Conservation (phyloP, 1,140 invertebrate genomes). For the Drosophila insularis region DNA sequence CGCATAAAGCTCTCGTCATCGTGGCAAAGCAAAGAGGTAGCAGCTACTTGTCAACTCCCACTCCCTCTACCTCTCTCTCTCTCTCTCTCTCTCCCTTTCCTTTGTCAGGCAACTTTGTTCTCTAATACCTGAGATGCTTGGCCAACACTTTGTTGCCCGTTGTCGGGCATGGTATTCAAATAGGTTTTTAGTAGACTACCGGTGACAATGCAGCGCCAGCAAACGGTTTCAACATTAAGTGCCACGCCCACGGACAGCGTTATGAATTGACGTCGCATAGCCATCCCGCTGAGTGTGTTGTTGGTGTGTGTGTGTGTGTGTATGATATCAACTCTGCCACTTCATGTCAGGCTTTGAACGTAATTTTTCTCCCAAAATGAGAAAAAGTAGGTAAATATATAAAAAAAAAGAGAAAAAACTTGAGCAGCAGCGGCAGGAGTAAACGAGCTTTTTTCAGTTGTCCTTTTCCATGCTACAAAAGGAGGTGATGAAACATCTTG, state of each 20-base stretch:
- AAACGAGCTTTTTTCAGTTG: slow-evolving; percentile 71
- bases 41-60: slow-evolving; percentile 43
- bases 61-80: not conserved
- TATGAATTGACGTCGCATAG: slow-evolving; percentile 43
- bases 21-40: slow-evolving; percentile 57
- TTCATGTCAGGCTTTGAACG: slow-evolving; percentile 71
- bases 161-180: slow-evolving; percentile 55
- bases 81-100: not conserved
- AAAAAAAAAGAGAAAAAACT: slow-evolving; percentile 22
- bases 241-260: slow-evolving; percentile 10
- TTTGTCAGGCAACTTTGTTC: slow-evolving; percentile 67
- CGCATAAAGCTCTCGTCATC: slow-evolving; percentile 61
- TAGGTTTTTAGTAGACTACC: slow-evolving; percentile 71
- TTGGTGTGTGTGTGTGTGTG: slow-evolving; percentile 34
- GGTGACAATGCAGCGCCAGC: slow-evolving; percentile 29
- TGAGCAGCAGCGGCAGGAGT: slow-evolving; percentile 34
- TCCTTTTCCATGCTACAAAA: slow-evolving; percentile 21
- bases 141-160: slow-evolving; percentile 42
- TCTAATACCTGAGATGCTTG: slow-evolving; percentile 58
- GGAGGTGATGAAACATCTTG: not conserved
- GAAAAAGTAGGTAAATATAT: not conserved
- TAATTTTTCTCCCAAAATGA: slow-evolving; percentile 55
- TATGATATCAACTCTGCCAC: slow-evolving; percentile 64
- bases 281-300: slow-evolving; percentile 21
- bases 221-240: slow-evolving; percentile 25